Conservation (phyloP, 2,113 vertebrate genomes). For the Pangasianodon gigas region DNA sequence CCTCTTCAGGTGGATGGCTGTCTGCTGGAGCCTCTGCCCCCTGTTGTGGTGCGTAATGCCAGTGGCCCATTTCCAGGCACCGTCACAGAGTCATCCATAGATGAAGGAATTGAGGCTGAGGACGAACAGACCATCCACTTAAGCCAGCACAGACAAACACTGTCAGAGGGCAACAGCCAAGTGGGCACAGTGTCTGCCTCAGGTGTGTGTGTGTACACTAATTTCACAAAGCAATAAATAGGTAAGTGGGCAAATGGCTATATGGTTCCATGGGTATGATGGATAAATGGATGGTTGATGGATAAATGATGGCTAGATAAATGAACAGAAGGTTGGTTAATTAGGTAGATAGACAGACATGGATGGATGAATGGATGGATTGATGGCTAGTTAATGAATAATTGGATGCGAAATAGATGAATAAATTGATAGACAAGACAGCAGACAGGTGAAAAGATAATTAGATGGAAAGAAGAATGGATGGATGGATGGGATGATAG, state of each 20-base stretch:
- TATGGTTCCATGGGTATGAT: neutral
- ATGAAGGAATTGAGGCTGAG: conserved; percentile 92
- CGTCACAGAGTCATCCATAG: conserved; percentile 95
- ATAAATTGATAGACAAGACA: neutral
- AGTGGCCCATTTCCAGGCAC: conserved; percentile 88
- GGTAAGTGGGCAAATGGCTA: neutral
- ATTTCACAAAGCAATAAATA: neutral
- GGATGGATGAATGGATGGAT: neutral
- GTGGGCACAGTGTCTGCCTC: conserved; percentile 64
- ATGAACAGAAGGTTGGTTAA: neutral
- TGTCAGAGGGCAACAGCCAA: conserved; percentile 91
- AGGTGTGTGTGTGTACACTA: conserved; percentile 32
- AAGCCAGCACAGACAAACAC: conserved; percentile 88
- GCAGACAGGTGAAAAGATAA: neutral
- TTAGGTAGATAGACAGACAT: neutral
- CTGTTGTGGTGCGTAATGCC: conserved; percentile 81
- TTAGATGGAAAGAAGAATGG: neutral
- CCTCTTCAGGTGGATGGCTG: conserved; percentile 86
- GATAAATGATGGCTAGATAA: neutral
- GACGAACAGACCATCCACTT: conserved; percentile 83
- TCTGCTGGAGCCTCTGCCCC: conserved; percentile 88
- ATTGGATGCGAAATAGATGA: neutral
- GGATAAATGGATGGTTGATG: neutral
- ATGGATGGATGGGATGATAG: neutral
- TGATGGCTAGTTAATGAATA: neutral